Conservation (phyloP, 2,113 vertebrate species). For the Choloepus hoffmanni region DNA sequence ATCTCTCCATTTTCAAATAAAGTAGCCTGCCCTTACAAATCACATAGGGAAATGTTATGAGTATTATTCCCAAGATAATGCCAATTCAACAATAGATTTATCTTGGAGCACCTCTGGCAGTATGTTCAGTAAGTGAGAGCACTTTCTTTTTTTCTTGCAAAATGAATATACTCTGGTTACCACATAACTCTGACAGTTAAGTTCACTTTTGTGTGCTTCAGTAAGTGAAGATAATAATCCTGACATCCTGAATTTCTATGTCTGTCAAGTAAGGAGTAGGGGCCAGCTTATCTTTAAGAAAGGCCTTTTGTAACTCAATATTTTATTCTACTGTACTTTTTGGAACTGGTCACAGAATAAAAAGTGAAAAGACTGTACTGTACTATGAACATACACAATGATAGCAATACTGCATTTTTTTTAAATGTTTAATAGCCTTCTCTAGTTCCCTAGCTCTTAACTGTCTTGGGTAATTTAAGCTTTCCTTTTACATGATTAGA, state of each 20-base stretch:
- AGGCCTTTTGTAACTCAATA: constrained; percentile 18
- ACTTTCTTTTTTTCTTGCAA: neutral
- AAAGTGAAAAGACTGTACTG: neutral
- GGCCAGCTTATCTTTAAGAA: constrained; percentile 45
- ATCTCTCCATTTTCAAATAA: neutral
- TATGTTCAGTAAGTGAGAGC: neutral
- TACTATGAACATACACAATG: neutral
- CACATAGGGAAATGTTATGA: neutral
- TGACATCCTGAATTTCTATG: constrained; percentile 51
- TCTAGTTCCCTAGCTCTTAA: neutral
- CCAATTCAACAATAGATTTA: neutral
- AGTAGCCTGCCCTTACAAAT: neutral
- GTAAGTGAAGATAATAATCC: constrained; percentile 45
- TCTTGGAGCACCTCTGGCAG: neutral
- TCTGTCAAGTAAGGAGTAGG: constrained; percentile 27
- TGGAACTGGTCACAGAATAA: constrained; percentile 23
- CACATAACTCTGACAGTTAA: neutral
- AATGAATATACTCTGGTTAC: neutral
- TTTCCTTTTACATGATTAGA: neutral
- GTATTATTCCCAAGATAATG: neutral
- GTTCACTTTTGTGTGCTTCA: neutral
- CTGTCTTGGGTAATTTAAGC: neutral
- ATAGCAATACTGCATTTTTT: neutral
- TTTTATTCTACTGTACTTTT: constrained; percentile 6
- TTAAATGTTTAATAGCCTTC: neutral